Evolutionary conservation across 1,140 invertebrate species (phyloP).

Genomic region (Heliconius himera): DNA sequence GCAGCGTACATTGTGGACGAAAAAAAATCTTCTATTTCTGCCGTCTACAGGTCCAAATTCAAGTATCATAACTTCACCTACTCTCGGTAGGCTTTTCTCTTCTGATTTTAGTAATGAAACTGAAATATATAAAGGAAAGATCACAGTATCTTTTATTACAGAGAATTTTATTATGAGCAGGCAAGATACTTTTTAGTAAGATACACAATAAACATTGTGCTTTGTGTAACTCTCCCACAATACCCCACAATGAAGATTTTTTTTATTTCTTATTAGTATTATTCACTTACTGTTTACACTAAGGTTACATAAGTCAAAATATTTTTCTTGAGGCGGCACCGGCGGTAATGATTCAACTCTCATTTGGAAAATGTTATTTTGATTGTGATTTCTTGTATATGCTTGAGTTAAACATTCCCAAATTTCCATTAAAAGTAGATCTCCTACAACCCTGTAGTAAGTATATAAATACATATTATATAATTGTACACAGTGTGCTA

Average conservation of each 20-base stretch:
- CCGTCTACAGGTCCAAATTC: conserved; percentile 56
- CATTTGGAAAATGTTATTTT: conserved; percentile 50
- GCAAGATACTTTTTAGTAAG: no score
- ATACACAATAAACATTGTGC: no score
- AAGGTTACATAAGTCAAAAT: conserved; percentile 58
- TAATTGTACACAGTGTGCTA: conserved; percentile 4
- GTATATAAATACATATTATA: background rate
- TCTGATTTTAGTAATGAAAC: conserved; percentile 57
- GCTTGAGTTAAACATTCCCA: conserved; percentile 72
- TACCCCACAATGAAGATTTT: background rate
- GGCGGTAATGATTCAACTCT: conserved; percentile 61
- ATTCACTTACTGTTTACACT: conserved; percentile 62
- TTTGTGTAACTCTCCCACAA: background rate
- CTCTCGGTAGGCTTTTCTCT: conserved; percentile 54
- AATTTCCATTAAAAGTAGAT: conserved; percentile 74
- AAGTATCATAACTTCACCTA: conserved; percentile 62
- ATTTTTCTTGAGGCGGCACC: conserved; percentile 44
- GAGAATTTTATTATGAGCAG: no score
- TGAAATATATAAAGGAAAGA: conserved; percentile 42
- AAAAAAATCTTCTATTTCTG: conserved; percentile 61
- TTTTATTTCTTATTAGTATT: background rate
- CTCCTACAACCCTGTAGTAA: conserved; percentile 58
- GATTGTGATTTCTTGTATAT: conserved; percentile 51
- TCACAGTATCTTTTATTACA: background rate
- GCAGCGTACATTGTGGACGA: conserved; percentile 62